Conservation (phyloP, 2,113 vertebrate species). For the Pterocles gutturalis region DNA sequence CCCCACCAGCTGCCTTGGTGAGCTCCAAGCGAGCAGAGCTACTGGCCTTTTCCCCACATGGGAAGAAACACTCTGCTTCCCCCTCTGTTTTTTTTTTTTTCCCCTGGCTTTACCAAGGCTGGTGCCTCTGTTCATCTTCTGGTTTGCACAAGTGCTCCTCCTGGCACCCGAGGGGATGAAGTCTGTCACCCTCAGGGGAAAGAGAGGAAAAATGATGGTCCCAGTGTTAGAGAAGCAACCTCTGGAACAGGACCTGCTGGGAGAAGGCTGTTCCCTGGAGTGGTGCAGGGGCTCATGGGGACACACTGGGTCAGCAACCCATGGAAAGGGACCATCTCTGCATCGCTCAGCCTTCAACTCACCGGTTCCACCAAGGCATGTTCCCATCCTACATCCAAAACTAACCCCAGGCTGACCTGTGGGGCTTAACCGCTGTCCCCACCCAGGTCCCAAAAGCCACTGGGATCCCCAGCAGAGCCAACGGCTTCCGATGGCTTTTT, state of each 20-base stretch:
- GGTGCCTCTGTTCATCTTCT: not conserved
- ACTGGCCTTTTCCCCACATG: fast-evolving
- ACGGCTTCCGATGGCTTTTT: not conserved
- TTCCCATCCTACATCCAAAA: not conserved
- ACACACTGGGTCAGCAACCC: not conserved
- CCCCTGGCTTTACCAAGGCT: not conserved
- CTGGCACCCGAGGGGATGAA: not conserved
- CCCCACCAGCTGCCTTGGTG: not conserved
- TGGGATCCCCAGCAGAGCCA: not conserved
- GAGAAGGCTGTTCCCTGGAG: not conserved
- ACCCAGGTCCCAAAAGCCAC: not conserved
- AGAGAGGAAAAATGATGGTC: not conserved
- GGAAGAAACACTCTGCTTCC: not conserved
- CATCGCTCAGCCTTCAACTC: not conserved
- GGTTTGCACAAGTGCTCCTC: not conserved
- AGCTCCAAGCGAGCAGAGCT: not conserved
- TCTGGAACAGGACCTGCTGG: not conserved
- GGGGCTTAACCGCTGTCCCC: not conserved
- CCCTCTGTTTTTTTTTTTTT: too few species aligned
- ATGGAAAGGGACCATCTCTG: not conserved
- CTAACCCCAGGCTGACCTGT: not conserved
- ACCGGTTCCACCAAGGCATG: not conserved
- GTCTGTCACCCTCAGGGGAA: not conserved
- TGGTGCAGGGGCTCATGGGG: fast-evolving
- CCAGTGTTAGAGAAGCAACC: not conserved